phyloP scores from a whole-genome alignment of 23 tunicate genomes.

The Halocynthia aurantium region DNA sequence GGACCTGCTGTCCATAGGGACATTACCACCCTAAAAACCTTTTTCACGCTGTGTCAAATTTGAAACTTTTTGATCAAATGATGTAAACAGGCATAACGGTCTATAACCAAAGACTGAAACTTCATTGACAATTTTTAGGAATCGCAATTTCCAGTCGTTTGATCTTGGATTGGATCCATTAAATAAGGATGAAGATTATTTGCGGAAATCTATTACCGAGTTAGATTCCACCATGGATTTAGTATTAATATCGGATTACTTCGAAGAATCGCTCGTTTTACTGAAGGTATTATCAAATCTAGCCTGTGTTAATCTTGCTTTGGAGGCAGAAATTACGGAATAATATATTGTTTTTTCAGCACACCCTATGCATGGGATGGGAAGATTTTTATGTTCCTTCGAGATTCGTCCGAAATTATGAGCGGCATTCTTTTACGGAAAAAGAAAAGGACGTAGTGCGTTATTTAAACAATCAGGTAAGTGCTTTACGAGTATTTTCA shows the following conservation, averaged over 20 bases:
- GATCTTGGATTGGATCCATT: constrained; percentile 54
- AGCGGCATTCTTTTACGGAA: too few relatives aligned
- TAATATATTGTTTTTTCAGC: neutral
- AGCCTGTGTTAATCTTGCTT: neutral
- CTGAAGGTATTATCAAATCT: constrained; percentile 34
- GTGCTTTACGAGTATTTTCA: neutral
- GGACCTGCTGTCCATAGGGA: too few relatives aligned
- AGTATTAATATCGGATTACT: constrained; percentile 46
- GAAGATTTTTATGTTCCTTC: too few relatives aligned
- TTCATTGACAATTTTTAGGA: neutral
- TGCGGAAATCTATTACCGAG: constrained; percentile 14
- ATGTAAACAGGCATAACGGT: too few relatives aligned
- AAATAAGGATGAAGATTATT: constrained; percentile 25
- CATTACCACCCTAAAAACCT: neutral
- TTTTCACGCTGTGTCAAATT: neutral
- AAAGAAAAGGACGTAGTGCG: too few relatives aligned
- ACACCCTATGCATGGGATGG: neutral
- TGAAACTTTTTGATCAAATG: neutral
- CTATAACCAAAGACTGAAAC: too few relatives aligned
- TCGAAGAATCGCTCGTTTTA: constrained; percentile 43
- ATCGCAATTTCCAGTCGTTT: neutral
- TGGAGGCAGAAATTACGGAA: neutral
- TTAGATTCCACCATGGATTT: constrained; percentile 30
- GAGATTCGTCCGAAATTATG: too few relatives aligned
- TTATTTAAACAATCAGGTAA: neutral